Conservation (phyloP, 2,888 invertebrate genomes). For the Hypomecis atomaria region DNA sequence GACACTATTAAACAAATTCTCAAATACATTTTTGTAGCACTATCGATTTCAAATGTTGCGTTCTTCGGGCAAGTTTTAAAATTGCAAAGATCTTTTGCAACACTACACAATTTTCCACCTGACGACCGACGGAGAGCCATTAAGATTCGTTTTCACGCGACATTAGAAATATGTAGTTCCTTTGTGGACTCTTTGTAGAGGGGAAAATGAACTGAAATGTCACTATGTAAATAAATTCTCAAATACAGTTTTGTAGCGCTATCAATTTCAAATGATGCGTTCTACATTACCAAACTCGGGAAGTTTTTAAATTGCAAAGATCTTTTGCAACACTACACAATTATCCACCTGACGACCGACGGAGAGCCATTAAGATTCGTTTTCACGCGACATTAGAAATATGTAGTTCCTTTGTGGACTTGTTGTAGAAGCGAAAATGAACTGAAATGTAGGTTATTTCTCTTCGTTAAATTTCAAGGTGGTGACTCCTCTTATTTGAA, state of each 20-base stretch:
- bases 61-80: background rate
- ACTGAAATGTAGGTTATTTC: conserved; percentile 16
- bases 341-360: conserved; percentile 22
- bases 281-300: background rate
- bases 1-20: too few species aligned
- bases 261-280: too few species aligned
- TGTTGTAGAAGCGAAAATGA: conserved; percentile 30
- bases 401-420: conserved; percentile 48
- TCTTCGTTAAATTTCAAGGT: conserved; percentile 11
- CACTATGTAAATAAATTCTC: too few species aligned
- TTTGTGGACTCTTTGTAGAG: conserved; percentile 41
- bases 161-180: conserved; percentile 51
- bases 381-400: conserved; percentile 54
- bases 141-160: conserved; percentile 55
- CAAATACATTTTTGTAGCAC: too few species aligned
- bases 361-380: conserved; percentile 51
- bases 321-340: conserved; percentile 13
- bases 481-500: background rate
- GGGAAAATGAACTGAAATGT: conserved; percentile 16
- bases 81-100: conserved; percentile 6
- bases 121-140: conserved; percentile 42
- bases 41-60: too few species aligned
- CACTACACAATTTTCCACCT: conserved; percentile 6
- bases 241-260: too few species aligned
- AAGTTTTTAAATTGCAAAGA: background rate